Conservation (phyloP, 2,888 invertebrate genomes). For the Tinea trinotella region DNA sequence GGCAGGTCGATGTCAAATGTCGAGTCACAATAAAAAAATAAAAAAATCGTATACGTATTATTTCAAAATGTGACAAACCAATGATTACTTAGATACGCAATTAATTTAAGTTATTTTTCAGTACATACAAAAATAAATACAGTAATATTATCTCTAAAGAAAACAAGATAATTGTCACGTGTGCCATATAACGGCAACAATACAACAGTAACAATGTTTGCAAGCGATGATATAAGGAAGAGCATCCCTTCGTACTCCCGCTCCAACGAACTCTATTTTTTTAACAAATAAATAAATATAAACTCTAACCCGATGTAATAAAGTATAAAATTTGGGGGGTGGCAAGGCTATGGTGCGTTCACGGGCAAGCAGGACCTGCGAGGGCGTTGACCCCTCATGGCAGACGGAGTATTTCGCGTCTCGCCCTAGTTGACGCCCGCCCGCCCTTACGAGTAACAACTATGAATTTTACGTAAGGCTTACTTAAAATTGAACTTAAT, state of each 20-base stretch:
- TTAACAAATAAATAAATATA: background rate
- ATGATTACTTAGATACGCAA: no score
- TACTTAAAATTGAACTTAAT: background rate
- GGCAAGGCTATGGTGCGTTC: conserved; percentile 38
- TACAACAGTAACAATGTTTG: conserved; percentile 1
- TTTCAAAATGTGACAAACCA: no score
- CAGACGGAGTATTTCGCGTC: conserved; percentile 64
- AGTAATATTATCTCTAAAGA: background rate
- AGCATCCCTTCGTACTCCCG: conserved; percentile 2
- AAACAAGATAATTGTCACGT: background rate
- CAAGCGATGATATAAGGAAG: background rate
- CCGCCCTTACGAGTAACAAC: conserved; percentile 35
- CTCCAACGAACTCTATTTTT: background rate
- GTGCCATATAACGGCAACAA: background rate
- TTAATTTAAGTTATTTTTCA: no score
- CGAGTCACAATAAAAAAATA: no score
- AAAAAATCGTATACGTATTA: no score
- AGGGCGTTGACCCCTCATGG: conserved; percentile 58
- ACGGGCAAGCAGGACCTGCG: conserved; percentile 53
- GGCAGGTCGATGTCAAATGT: no score
- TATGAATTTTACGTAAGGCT: conserved; percentile 3
- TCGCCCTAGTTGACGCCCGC: conserved; percentile 42
- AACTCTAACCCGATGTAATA: background rate
- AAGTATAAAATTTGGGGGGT: background rate
- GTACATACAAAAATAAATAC: background rate